A percentile compares a stretch with the other conserved stretches of the same genome.
Conservation (phyloP, 2,888 invertebrate genomes). For the Chalcis sispes region DNA sequence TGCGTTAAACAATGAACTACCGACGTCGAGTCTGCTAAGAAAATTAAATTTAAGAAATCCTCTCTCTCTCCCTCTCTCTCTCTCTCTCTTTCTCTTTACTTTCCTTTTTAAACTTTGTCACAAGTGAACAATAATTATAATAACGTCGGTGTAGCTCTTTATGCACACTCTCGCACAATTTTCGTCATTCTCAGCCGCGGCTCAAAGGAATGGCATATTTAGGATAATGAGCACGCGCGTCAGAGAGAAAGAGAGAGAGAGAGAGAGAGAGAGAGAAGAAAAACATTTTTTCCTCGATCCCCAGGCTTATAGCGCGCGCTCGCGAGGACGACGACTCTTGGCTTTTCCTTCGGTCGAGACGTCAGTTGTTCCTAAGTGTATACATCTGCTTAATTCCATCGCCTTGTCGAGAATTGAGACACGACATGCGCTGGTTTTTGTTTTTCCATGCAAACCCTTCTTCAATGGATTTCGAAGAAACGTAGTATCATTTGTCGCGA, state of each 20-base stretch:
- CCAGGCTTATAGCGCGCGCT: background rate
- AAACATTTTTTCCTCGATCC: constrained; percentile 16
- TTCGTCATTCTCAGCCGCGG: background rate
- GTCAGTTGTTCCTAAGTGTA: constrained; percentile 29
- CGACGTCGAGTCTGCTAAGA: constrained; percentile 10
- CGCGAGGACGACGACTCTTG: background rate
- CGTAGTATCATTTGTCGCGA: constrained; percentile 8
- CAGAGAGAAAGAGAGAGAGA: no score
- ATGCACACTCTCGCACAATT: background rate
- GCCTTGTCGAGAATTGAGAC: background rate
- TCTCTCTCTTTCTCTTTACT: background rate
- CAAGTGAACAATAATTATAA: constrained; percentile 11
- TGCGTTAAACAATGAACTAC: constrained; percentile 25
- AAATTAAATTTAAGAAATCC: constrained; percentile 48
- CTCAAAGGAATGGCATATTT: constrained; percentile 34
- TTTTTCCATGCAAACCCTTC: background rate
- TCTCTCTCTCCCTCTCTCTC: background rate
- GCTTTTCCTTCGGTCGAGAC: no score
- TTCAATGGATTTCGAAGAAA: constrained; percentile 12
- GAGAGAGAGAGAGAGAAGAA: background rate
- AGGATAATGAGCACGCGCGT: constrained; percentile 32
- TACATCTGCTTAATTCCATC: constrained; percentile 27
- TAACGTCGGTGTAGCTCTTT: background rate
- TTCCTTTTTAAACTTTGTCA: background rate
- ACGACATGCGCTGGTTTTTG: background rate